A percentile compares a stretch with the other conserved stretches of the same genome.
Conservation (phyloP, 2,113 vertebrate genomes). For the Vulpes ferrilata region DNA sequence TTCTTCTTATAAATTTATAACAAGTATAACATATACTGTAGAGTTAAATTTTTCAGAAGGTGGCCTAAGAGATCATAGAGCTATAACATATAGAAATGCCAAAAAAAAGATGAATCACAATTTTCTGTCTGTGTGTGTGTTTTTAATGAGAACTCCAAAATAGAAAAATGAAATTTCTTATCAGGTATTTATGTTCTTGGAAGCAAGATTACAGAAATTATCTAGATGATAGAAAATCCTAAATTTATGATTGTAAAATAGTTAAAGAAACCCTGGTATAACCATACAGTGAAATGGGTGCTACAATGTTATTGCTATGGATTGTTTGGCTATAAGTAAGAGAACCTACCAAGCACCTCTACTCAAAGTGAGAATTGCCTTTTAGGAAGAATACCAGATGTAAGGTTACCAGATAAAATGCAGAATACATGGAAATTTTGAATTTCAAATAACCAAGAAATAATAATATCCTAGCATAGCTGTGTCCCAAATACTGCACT, state of each 20-base stretch:
- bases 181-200: background rate
- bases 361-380: background rate
- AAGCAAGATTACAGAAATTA: background rate
- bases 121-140: background rate
- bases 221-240: background rate
- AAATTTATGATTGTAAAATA: background rate
- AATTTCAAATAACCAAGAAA: background rate
- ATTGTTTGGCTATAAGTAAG: background rate
- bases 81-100: background rate
- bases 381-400: background rate
- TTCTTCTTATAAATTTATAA: slow-evolving; percentile 7
- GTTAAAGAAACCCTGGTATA: background rate
- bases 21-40: background rate
- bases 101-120: background rate
- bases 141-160: background rate
- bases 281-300: background rate
- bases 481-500: background rate
- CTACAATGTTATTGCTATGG: fast-evolving
- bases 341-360: background rate
- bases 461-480: background rate
- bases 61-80: background rate
- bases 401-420: background rate
- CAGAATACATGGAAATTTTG: background rate
- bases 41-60: slow-evolving; percentile 42
- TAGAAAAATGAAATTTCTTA: background rate